These are phyloP conservation scores for Garra rufa DNA, from an alignment of 2,113 vertebrate species.

Conservation along the genomic window DNA sequence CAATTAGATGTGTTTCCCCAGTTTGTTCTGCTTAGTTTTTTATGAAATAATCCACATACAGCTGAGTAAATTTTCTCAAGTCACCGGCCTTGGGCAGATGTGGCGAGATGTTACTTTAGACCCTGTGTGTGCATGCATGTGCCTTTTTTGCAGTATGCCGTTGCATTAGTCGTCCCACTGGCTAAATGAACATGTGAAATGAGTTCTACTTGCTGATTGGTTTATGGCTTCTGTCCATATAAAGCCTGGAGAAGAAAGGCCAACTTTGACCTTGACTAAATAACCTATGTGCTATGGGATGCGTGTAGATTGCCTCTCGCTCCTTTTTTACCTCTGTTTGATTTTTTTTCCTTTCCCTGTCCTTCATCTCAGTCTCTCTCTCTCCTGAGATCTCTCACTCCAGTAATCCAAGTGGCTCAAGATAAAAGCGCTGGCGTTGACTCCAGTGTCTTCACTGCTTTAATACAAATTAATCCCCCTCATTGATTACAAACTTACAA, in stretches of 20 bases:
- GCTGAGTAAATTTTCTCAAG: not conserved
- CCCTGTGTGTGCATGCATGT: not conserved
- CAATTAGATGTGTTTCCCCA: not conserved
- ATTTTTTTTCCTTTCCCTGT: slow-evolving; percentile 18
- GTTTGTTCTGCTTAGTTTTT: no score
- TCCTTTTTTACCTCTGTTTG: slow-evolving; percentile 44
- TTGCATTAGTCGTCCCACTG: not conserved
- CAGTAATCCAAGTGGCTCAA: slow-evolving; percentile 71
- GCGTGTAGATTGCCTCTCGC: not conserved
- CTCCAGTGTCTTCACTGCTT: slow-evolving; percentile 67
- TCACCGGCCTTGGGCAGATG: not conserved
- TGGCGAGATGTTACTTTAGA: not conserved
- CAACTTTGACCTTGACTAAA: slow-evolving; percentile 72
- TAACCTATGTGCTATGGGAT: slow-evolving; percentile 66
- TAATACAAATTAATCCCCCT: slow-evolving; percentile 80
- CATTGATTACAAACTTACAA: slow-evolving; percentile 80
- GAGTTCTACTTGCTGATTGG: slow-evolving; percentile 15
- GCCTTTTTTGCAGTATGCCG: not conserved
- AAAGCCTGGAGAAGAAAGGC: slow-evolving; percentile 59
- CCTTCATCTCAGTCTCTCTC: slow-evolving; percentile 45
- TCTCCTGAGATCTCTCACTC: slow-evolving; percentile 62
- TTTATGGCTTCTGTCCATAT: slow-evolving; percentile 52
- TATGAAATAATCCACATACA: not conserved
- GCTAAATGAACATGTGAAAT: not conserved
- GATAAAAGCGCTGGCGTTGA: slow-evolving; percentile 70